Evolutionary conservation across 1,140 invertebrate genomes (phyloP).

Genomic region (Varroa destructor): DNA sequence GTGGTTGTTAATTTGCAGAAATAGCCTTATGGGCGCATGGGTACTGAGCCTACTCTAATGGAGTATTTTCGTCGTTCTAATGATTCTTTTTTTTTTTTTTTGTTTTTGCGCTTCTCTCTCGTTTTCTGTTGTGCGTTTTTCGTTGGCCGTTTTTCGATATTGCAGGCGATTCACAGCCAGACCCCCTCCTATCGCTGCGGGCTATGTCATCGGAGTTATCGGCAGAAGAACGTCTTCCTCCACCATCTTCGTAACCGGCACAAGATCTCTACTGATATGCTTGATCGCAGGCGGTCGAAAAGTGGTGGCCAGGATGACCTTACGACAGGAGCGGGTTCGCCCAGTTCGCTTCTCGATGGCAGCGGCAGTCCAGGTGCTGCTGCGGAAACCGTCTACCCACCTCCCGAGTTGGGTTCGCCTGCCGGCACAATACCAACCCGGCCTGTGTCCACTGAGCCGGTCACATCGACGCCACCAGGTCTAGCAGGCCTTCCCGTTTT

Average conservation of each 20-base stretch:
- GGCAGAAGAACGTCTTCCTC: slow-evolving; percentile 32
- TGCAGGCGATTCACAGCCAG: slow-evolving; percentile 22
- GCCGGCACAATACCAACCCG: neutral
- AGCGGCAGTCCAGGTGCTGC: slow-evolving; percentile 7
- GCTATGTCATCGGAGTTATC: slow-evolving; percentile 30
- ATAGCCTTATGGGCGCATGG: too few species aligned
- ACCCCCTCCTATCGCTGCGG: slow-evolving; percentile 29
- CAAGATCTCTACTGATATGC: slow-evolving; percentile 29
- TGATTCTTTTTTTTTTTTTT: too few species aligned
- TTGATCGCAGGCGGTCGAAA: slow-evolving; percentile 29
- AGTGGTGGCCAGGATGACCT: slow-evolving; percentile 21
- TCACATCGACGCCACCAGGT: slow-evolving; percentile 3
- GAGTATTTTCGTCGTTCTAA: too few species aligned
- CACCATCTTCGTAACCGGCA: slow-evolving; percentile 30
- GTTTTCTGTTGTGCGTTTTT: too few species aligned
- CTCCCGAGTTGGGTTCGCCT: slow-evolving; percentile 4
- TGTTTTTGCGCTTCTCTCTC: too few species aligned
- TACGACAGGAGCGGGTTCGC: slow-evolving; percentile 1
- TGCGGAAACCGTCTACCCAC: slow-evolving; percentile 23
- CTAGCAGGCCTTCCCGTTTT: neutral
- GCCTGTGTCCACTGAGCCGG: neutral
- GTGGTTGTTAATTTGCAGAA: too few species aligned
- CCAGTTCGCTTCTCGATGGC: slow-evolving; percentile 7
- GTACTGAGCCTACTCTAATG: too few species aligned
- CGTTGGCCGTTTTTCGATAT: neutral